Base-by-base conservation (phyloP, 2,113 vertebrate species). In the Struthio camelus region DNA sequence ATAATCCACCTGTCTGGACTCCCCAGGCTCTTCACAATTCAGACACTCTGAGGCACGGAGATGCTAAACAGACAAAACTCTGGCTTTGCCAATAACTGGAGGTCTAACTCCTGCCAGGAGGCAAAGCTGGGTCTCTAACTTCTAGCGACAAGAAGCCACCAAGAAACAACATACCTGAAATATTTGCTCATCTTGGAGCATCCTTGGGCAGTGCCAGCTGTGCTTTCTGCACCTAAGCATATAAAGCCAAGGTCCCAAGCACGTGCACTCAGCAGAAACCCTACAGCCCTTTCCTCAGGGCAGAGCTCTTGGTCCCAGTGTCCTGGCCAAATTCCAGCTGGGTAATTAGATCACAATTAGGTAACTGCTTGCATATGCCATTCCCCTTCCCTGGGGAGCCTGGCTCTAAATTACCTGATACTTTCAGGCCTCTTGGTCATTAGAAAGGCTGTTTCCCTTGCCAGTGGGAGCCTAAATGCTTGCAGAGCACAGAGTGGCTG, bases 291-390 rank as follows among this genome's bases (percentile, higher is more conserved):
- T 83, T 83, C 34, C 16, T 61, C 48, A 44, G 75, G 40, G 62
- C 89, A 56, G n/a, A 72, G 62, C 56, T 89, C 38, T 72, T 75
- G 82, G 16, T 61, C 20, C 69, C 48, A 65, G 8, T 6, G 53
- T 82, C 32, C 67, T 93, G 81, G 94, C 58, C 87, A 85, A 66
- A 69, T 77, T 93, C 75, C 75, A 89, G 50, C 24, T 73, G 71
- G 11, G 76, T 89, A 89, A 96, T 96, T 94, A 93, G 73, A 80
- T 36, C 42, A 7, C 56, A 19, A 89, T 91, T 92, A 80, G 70
- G 56, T 76, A 94, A 93, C 78, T 13, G 2, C 32, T 85, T 80
- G 34, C 40, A 70, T 82, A 93, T 80, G 75, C 75, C 53, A 66
- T 91, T 91, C 30, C 30, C 46, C 44, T 87, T 95, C 87, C 70